Evolutionary conservation across 1,140 invertebrate species (phyloP), one percentile per base, ranked within the genome.

Genomic region (Frieseomelitta varia): DNA sequence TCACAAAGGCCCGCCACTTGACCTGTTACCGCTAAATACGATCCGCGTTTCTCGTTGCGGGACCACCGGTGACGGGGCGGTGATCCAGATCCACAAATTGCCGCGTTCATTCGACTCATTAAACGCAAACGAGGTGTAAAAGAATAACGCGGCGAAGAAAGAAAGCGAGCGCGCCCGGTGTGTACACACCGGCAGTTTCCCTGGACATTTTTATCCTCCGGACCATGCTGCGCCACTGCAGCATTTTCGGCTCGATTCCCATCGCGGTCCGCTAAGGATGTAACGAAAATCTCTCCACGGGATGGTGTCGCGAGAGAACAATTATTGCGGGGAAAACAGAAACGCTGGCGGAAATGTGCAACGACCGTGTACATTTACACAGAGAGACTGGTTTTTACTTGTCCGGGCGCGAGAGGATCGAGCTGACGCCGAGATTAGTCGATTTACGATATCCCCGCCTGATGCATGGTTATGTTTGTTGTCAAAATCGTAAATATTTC

Each of bases 1-100:
- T 84, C 85, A 87, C 85, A 86, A 74, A 89, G 87, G 80, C 69
- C 56, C 27, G 71, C 65, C 30, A 87, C 88, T 89, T 89, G 88
- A 89, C 88, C 88, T 69, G 74, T 56, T 87, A 84, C 77, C 79
- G 56, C 77, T 55, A 79, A 63, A 76, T 51, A 55, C 75, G 75
- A 84, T 63, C 75, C 24, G 77, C 67, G 74, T 34, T 69, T 58
- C 39, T 47, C n/a, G 27, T 61, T 10, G 27, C 56, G 65, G n/a
- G 72, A 24, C 24, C 72, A 73, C 30, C 30, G 27, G 14, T n/a
- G 30, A 3, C 65, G 69, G 39, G 63, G 61, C 39, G 55, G 56
- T 68, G 47, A n/a, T n/a, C n/a, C n/a, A n/a, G 39, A 79, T 77
- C 47, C 75, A 58, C 76, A 79, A 84, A 84, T 84, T 69, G 30